Percentiles rank a stretch among this genome's conserved stretches.
These are phyloP conservation scores for Chloromyia formosa DNA, from an alignment of 2,888 invertebrate species.

Conservation along the genomic window DNA sequence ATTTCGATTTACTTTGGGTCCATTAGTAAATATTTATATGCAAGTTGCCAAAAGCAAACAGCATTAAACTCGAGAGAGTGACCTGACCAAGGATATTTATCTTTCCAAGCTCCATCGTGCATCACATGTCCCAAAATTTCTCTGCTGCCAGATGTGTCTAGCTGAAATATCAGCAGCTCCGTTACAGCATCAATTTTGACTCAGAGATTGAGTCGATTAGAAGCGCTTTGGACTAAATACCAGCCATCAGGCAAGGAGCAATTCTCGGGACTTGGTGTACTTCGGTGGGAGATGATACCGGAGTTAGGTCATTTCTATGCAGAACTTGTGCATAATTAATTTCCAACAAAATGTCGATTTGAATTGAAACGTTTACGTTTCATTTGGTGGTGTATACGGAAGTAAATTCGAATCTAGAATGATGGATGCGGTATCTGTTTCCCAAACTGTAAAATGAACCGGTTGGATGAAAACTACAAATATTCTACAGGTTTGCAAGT, in stretches of 20 bases:
- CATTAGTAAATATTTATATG: constrained; percentile 24
- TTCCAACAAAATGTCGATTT: neutral
- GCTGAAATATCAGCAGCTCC: constrained; percentile 4
- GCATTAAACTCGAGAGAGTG: neutral
- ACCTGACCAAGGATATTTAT: neutral
- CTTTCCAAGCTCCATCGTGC: constrained; percentile 13
- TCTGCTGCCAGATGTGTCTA: neutral
- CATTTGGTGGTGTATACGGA: neutral
- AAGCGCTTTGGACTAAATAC: neutral
- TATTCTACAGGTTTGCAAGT: no score
- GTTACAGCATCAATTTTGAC: neutral
- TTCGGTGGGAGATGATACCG: neutral
- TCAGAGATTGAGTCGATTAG: neutral
- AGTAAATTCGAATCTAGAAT: no score
- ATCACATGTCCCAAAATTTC: neutral
- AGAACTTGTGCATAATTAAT: neutral
- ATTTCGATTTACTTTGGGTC: neutral
- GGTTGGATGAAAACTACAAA: no score
- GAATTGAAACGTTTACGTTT: neutral
- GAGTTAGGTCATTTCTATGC: neutral
- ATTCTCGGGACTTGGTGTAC: neutral
- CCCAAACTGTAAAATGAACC: no score
- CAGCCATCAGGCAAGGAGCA: no score
- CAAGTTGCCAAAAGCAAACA: neutral
- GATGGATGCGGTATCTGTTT: no score